Conservation (phyloP, 2,797 vertebrate genomes). For the Todus mexicanus region DNA sequence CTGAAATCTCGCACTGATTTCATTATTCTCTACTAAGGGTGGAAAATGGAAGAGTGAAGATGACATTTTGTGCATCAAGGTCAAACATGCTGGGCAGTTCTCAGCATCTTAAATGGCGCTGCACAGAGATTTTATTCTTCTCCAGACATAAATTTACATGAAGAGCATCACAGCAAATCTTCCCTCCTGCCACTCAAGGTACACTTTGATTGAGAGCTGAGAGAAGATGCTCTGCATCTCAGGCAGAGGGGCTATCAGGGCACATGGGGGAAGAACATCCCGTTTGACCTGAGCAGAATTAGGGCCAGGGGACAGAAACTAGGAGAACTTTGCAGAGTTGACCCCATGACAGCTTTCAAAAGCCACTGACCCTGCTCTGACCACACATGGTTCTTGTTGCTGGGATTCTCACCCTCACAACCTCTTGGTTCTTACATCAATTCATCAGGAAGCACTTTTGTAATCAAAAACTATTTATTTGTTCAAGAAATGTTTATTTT, state of each 20-base stretch:
- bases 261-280: not conserved
- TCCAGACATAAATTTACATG: not conserved
- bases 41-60: slow-evolving; percentile 1
- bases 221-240: not conserved
- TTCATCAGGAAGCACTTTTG: not conserved
- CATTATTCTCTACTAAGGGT: not conserved
- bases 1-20: not conserved
- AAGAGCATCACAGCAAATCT: not conserved
- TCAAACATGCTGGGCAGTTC: not conserved
- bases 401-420: not conserved
- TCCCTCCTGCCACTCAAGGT: not conserved
- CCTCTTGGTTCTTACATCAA: not conserved
- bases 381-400: not conserved
- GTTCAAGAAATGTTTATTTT: not conserved
- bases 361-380: not conserved
- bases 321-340: not conserved
- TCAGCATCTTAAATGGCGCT: not conserved
- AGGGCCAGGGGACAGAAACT: not conserved
- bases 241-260: not conserved
- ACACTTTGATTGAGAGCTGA: not conserved
- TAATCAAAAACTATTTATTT: not conserved
- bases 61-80: slow-evolving; percentile 2
- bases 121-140: not conserved
- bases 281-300: not conserved
- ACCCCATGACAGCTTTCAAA: not conserved